Conservation (phyloP, 2,113 vertebrate species). For the Synodontis membranacea region DNA sequence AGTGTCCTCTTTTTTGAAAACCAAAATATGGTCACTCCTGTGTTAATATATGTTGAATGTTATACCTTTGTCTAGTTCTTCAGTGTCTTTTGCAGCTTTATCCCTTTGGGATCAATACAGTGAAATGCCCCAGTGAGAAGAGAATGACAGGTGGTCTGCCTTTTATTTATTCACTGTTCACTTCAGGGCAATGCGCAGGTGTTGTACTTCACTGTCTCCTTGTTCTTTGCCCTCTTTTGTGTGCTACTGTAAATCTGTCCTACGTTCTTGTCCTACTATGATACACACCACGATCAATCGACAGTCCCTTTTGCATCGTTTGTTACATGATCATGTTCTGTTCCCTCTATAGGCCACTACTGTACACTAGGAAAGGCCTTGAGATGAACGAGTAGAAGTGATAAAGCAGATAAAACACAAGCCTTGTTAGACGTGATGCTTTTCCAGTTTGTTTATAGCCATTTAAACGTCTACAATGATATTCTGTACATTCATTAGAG, state of each 20-base stretch:
- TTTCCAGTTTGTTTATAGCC: no score
- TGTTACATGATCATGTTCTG: neutral
- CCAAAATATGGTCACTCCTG: no score
- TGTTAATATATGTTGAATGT: neutral
- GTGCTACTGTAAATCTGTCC: neutral
- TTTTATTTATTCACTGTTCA: neutral
- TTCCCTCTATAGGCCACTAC: neutral
- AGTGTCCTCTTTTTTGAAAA: no score
- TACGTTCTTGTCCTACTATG: neutral
- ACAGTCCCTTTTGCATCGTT: neutral
- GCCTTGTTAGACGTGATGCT: neutral
- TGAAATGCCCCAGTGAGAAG: neutral
- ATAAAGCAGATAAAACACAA: neutral
- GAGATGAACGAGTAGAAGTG: neutral
- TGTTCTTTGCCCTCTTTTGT: neutral
- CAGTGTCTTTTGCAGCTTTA: neutral
- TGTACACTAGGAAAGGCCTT: neutral
- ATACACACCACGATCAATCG: neutral
- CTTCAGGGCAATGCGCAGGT: neutral
- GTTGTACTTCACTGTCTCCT: neutral
- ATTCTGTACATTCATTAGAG: neutral
- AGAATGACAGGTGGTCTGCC: neutral
- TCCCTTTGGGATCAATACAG: neutral
- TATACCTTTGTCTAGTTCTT: neutral
- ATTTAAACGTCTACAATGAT: neutral